Evolutionary conservation across 1,140 invertebrate species (phyloP), one percentile per base, ranked within the genome.

Genomic region (Ips typographus): DNA sequence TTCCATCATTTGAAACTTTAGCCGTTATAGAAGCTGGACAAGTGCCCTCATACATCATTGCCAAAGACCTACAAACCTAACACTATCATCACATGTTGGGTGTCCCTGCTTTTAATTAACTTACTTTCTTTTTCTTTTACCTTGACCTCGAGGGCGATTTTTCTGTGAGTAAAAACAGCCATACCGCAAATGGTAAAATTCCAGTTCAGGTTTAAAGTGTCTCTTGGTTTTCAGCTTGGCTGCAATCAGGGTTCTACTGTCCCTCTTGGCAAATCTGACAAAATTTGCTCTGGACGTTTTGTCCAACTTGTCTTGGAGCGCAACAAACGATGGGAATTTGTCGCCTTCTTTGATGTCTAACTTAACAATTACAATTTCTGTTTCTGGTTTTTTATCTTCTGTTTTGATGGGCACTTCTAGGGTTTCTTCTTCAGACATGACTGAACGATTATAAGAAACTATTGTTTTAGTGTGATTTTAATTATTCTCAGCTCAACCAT

Each of bases 171-270:
- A 70, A 51, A 70, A 70, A 59, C 68, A 70, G 4, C 56, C 60
- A 58, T 70, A 70, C 44, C 55, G 60, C 43, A 70, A 52, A 5
- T 70, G 68, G 37, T 70, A 70, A 64, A 70, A 70, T 51, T 64
- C 61, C 8, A 70, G 43, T 42, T 70, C 61, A 38, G 61, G 36
- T 8, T 59, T 44, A 5, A 64, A 36, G 36, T 36, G 7, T 51
- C 61, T 38, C 36, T 41, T 63, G 36, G 51, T 40, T 56, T 64
- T 70, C n/a, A 38, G n/a, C 43, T 49, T 70, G 8, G 68, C 68
- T 58, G 52, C 60, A n/a, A 62, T 53, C 4, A 70, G 53, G 7
- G 52, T 70, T 7, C 68, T 52, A 58, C 60, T 70, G 39, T 70
- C 68, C 44, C 61, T 56, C 42, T 62, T 70, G 3, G 52, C 61